Evolutionary conservation across 2,888 invertebrate species (phyloP).

Genomic region (Oscheius sp.): DNA sequence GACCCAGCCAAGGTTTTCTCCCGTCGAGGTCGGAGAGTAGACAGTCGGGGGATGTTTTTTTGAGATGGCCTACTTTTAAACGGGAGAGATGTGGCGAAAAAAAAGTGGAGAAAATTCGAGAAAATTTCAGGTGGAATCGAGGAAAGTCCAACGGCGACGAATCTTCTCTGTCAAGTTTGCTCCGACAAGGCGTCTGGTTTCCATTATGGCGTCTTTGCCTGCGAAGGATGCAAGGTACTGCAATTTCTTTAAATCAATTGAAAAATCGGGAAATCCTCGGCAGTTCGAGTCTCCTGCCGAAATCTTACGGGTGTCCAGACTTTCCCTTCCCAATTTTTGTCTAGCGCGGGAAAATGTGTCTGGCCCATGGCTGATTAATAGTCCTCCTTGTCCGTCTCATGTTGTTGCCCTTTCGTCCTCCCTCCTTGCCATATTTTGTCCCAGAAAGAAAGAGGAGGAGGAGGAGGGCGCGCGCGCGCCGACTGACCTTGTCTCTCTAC

Average conservation of each 20-base stretch:
- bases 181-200: constrained; percentile 70
- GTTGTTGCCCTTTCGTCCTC: too few species aligned
- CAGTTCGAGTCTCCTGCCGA: neutral
- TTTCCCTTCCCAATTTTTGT: neutral
- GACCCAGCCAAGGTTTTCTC: constrained; percentile 19
- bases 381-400: too few species aligned
- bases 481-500: constrained; percentile 26
- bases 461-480: neutral
- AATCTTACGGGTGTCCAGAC: neutral
- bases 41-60: too few species aligned
- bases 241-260: neutral
- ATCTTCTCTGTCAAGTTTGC: constrained; percentile 68
- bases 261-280: too few species aligned
- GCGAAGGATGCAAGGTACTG: constrained; percentile 68
- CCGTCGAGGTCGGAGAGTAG: constrained; percentile 25
- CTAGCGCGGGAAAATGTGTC: neutral
- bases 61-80: too few species aligned
- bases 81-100: neutral
- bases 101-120: constrained; percentile 5
- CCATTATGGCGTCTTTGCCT: constrained; percentile 69
- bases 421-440: too few species aligned
- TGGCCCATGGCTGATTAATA: too few species aligned
- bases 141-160: constrained; percentile 15
- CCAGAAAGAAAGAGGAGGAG: too few species aligned
- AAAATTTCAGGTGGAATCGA: constrained; percentile 34